A percentile compares a stretch with the other conserved stretches of the same genome.
phyloP scores from a whole-genome alignment of 2,888 invertebrate species.

The Torymus texanus region DNA sequence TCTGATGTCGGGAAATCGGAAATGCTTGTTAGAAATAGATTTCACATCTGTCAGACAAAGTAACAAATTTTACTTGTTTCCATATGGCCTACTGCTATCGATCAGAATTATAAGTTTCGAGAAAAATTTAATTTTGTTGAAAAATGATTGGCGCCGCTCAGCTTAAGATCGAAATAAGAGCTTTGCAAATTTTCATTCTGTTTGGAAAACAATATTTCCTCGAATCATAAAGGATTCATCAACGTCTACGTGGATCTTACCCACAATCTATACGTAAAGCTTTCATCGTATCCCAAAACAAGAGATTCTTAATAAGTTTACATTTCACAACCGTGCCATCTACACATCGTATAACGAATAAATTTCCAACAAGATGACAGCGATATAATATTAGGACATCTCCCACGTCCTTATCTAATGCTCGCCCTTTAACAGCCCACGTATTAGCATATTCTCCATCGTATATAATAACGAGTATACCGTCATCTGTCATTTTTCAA shows the following conservation, averaged over 20 bases:
- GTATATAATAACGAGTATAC: not conserved
- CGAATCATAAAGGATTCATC: constrained; percentile 5
- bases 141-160: not conserved
- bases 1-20: no score
- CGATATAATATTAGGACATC: no score
- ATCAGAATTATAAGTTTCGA: no score
- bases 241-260: not conserved
- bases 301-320: not conserved
- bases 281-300: not conserved
- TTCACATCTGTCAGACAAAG: no score
- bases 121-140: not conserved
- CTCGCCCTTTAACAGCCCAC: no score
- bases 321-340: no score
- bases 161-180: not conserved
- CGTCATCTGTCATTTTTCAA: not conserved
- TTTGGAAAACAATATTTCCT: constrained; percentile 13
- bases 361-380: no score
- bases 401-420: no score
- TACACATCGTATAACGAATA: no score
- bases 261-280: not conserved
- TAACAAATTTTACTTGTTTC: no score
- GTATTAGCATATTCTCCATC: not conserved
- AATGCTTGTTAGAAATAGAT: no score
- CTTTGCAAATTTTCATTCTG: not conserved
- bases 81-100: no score